A percentile compares a stretch with the other conserved stretches of the same genome.
Evolutionary conservation across 2,113 vertebrate genomes (phyloP).

Genomic region (Phylloscopus trochilus): DNA sequence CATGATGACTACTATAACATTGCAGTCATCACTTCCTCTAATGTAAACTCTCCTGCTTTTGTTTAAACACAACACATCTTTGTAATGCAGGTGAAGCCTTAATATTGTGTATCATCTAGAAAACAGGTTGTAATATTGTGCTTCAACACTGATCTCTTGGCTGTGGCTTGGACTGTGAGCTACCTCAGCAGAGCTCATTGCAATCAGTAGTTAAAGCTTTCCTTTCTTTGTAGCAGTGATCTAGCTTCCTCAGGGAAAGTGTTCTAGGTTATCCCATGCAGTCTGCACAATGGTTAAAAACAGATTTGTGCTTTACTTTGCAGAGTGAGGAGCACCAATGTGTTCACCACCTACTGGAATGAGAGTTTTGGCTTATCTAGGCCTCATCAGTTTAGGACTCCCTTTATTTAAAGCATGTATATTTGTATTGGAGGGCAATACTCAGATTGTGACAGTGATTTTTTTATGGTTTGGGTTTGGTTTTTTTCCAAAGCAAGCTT

Average conservation of each 20-base stretch:
- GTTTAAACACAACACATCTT: not conserved
- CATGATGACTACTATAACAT: not conserved
- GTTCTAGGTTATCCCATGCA: not conserved
- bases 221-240: not conserved
- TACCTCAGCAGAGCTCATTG: not conserved
- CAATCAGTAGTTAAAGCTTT: not conserved
- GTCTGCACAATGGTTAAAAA: not conserved
- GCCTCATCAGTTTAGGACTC: not conserved
- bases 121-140: not conserved
- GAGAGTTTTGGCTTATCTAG: not conserved
- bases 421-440: not conserved
- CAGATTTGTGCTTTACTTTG: not conserved
- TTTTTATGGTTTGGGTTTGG: not conserved
- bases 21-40: not conserved
- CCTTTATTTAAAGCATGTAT: not conserved
- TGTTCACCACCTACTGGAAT: not conserved
- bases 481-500: not conserved
- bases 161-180: not conserved
- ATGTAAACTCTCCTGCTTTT: not conserved
- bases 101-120: not conserved
- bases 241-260: not conserved
- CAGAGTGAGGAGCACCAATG: not conserved
- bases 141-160: not conserved
- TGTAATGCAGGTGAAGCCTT: not conserved
- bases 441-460: not conserved